Conservation (phyloP, 2,888 invertebrate species). For the Tipula helvola region DNA sequence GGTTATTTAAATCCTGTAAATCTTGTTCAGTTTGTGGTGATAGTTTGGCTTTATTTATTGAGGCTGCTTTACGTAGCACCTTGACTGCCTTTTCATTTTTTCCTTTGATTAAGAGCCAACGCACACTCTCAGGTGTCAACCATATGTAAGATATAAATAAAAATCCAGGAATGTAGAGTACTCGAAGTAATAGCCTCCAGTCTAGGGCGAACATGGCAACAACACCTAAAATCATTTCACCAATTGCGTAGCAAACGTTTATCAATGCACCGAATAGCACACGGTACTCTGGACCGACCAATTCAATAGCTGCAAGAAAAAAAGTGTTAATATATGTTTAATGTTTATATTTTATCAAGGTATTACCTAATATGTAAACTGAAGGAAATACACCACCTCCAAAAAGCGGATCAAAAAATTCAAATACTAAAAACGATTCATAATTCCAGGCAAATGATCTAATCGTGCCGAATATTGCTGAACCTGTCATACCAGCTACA, state of each 20-base stretch:
- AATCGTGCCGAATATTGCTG: not conserved
- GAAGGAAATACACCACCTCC: not conserved
- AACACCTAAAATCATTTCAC: not conserved
- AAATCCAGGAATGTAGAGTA: not conserved
- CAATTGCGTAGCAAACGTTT: not conserved
- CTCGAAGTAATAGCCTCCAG: not conserved
- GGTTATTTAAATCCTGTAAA: not conserved
- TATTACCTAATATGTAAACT: slow-evolving; percentile 15
- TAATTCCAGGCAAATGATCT: not conserved
- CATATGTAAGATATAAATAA: slow-evolving; percentile 39
- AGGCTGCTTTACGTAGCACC: slow-evolving; percentile 44
- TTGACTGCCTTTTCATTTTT: slow-evolving; percentile 41
- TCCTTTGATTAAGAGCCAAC: slow-evolving; percentile 48
- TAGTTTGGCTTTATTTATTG: slow-evolving; percentile 38
- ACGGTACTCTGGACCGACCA: not conserved
- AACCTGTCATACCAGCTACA: not conserved
- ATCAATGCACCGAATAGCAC: not conserved
- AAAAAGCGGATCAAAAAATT: not conserved
- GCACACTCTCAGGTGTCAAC: slow-evolving; percentile 56
- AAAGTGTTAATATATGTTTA: not conserved
- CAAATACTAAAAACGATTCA: not conserved
- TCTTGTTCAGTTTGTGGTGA: slow-evolving; percentile 15
- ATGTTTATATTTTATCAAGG: no score
- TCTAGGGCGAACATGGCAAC: not conserved
- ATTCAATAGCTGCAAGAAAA: not conserved